Conservation (phyloP, 2,797 vertebrate genomes). For the Gymnothorax javanicus region DNA sequence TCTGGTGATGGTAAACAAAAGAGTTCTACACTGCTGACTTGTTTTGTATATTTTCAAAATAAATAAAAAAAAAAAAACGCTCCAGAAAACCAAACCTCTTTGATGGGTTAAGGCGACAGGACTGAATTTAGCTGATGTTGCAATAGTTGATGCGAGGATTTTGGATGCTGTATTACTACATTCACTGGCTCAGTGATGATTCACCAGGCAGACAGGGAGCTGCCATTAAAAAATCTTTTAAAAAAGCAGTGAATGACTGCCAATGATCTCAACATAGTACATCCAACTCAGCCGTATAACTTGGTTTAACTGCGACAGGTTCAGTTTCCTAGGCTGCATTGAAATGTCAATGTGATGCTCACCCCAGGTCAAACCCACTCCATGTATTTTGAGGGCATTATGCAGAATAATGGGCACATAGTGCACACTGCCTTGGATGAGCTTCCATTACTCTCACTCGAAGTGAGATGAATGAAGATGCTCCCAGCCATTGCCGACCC, state of each 20-base stretch:
- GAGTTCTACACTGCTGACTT: no score
- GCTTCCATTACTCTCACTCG: slow-evolving; percentile 62
- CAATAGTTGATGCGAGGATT: neutral
- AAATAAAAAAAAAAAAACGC: no score
- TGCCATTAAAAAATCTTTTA: no score
- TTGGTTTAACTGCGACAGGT: neutral
- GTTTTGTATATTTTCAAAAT: no score
- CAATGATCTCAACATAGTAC: neutral
- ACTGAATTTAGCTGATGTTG: neutral
- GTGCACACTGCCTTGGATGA: slow-evolving; percentile 46
- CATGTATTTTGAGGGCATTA: slow-evolving; percentile 41
- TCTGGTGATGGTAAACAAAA: no score
- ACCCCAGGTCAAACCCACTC: neutral
- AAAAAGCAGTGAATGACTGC: neutral
- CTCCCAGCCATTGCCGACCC: slow-evolving; percentile 58
- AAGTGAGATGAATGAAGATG: slow-evolving; percentile 59
- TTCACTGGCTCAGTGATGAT: neutral
- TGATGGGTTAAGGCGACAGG: neutral
- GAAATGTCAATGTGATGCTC: slow-evolving; percentile 3
- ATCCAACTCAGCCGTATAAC: neutral
- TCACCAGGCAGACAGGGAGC: neutral
- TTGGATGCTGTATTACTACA: neutral
- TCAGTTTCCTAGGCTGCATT: slow-evolving; percentile 17
- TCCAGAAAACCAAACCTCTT: neutral
- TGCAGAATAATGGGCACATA: slow-evolving; percentile 31